Conservation (phyloP, 2,797 vertebrate genomes). For the Onychomys torridus region DNA sequence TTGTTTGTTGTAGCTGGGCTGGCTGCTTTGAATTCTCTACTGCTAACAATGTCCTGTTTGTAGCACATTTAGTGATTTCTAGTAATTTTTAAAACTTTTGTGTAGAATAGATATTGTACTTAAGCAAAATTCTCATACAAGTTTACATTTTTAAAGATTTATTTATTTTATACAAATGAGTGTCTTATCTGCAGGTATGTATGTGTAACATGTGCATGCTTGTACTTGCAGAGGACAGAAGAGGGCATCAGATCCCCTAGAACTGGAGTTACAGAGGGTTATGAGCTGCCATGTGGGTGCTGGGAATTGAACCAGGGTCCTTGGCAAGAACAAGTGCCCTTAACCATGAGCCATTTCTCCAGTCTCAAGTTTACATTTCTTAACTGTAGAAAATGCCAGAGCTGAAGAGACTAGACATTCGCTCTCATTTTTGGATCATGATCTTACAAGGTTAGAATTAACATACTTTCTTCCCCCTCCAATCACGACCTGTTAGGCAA, state of each 20-base stretch:
- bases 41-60: constrained; percentile 42
- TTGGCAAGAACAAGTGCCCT: not conserved
- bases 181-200: not conserved
- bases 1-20: not conserved
- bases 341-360: not conserved
- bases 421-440: not conserved
- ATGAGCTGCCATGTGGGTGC: not conserved
- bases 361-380: constrained; percentile 32
- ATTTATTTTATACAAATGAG: not conserved
- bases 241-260: not conserved
- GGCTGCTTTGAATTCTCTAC: constrained; percentile 44
- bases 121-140: constrained; percentile 18
- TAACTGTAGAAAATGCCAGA: constrained; percentile 33
- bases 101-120: constrained; percentile 61
- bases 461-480: not conserved
- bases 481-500: not conserved
- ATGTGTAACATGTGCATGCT: not conserved
- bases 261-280: not conserved
- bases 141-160: constrained; percentile 20
- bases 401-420: not conserved
- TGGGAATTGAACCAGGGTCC: not conserved
- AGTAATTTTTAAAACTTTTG: constrained; percentile 56
- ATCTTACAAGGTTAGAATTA: not conserved
- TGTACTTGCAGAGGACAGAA: not conserved
- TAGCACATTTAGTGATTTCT: constrained; percentile 45